Evolutionary conservation across 2,888 invertebrate species (phyloP), one percentile per base, ranked within the genome.

Genomic region (Troilus luridus): DNA sequence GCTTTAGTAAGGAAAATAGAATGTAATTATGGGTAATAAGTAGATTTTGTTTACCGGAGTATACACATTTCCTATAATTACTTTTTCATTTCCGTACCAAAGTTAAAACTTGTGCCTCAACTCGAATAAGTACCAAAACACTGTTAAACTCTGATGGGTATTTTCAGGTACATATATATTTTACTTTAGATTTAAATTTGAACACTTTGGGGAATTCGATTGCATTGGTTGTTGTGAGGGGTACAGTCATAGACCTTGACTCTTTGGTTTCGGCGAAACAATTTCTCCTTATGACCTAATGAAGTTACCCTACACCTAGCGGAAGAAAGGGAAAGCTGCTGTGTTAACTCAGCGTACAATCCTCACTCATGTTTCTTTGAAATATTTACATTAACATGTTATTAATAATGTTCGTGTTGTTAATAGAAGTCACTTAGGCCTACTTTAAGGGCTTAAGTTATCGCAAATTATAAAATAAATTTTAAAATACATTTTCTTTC

Each of bases 221-320:
- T 67, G 24, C 6, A 27, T 41, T 12, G 27, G 17, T 8, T 41
- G 12, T 24, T 0, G 72, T 17, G 14, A 77, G 0, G 0, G 12
- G 54, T 12, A 81, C 19, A 3, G 21, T 54, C 54, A 85, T 56
- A 85, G 85, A 85, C 85, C 85, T 85, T 85, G 56, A 85, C 85
- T 85, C 85, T 19, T 56, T 58, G 11, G 17, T 85, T 85, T 85
- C 85, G 85, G 54, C 85, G 85, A 85, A 85, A 41, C n/a, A 85
- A 85, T 85, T 85, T 85, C 85, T 85, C 85, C 12, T 14, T 56
- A 85, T 85, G 85, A 85, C n/a, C 85, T 85, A 85, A 85, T 56
- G n/a, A 85, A 56, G 85, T 85, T 85, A 56, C 5, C n/a, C 11
- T 85, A 56, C 85, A 54, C 54, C 56, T 85, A 85, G 56, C 56